Evolutionary conservation across 2,113 vertebrate species (phyloP), one percentile per base, ranked within the genome.

Genomic region (Stegastes partitus): DNA sequence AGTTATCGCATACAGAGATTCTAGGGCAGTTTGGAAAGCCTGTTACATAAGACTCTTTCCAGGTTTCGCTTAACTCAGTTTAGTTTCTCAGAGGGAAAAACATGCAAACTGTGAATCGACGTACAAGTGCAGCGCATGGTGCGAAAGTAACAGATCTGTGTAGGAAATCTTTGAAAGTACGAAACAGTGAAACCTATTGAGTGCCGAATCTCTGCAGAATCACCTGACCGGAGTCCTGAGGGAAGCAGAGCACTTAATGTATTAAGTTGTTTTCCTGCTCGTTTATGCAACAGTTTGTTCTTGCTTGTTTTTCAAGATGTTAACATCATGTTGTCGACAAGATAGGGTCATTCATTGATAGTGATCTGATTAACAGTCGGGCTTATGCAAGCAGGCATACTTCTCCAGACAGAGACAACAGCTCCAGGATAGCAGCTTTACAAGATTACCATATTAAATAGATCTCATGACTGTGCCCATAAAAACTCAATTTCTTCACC

Each of bases 11-110:
- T 67, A 54, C 71, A 57, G 62, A 45, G 79, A 88, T 91, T 91
- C 81, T 87, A 79, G 77, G 78, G 47, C 74, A 77, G 86, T 85
- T 92, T 74, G 87, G 78, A 90, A 93, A 93, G 79, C 73, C 37
- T 37, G 73, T 94, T 93, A 90, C 84, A 82, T 89, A 94, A 94
- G 62, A 70, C 62, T 86, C 84, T 85, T 74, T 90, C 76, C 82
- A 92, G 88, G 90, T 92, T 91, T 80, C 81, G 76, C 61, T 73
- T 34, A 79, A 67, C 82, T 83, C 26, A 49, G 21, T 56, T 55
- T 42, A 4, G 56, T 82, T 83, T 79, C 61, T 57, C 15, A 68
- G 23, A 53, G 12, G 67, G 22, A 8, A 22, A 44, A 28, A 19
- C 64, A 64, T 57, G 45, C 22, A 58, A 57, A 58, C 28, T 5